phyloP scores from a whole-genome alignment of 2,113 vertebrate species.

The Zosterops lateralis region DNA sequence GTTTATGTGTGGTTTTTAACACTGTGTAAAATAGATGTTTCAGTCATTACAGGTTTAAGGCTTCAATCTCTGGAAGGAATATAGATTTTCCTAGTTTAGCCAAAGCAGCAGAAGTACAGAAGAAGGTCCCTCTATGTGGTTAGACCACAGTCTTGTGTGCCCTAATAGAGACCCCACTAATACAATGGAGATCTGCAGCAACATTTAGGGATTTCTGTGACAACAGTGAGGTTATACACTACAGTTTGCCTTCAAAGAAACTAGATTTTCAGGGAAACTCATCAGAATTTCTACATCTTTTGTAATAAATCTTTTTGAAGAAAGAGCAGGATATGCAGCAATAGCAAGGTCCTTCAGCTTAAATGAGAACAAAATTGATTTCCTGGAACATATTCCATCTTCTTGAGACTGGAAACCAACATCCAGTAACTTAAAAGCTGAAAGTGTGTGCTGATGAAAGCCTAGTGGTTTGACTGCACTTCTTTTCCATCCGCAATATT shows the following conservation, averaged over 20 bases:
- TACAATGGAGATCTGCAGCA: neutral
- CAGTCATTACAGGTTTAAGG: neutral
- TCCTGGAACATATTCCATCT: slow-evolving; percentile 1
- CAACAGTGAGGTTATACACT: neutral
- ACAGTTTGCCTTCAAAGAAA: neutral
- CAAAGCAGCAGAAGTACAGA: neutral
- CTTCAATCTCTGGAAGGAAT: neutral
- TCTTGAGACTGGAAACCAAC: neutral
- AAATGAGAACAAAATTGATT: slow-evolving; percentile 11
- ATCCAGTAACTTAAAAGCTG: neutral
- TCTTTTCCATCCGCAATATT: neutral
- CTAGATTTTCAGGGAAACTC: neutral
- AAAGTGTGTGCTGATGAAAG: neutral
- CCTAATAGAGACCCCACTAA: neutral
- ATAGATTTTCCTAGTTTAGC: neutral
- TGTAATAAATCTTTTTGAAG: slow-evolving; percentile 14
- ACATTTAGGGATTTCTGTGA: neutral
- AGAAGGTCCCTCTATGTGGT: neutral
- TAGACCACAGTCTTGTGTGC: neutral
- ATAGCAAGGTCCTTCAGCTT: neutral
- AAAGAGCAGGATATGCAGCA: neutral
- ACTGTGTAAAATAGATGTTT: neutral
- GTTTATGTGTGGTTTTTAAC: neutral
- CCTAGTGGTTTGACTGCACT: neutral
- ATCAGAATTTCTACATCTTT: neutral